Conservation (phyloP, 2,888 invertebrate species). For the Heliothis peltigera region DNA sequence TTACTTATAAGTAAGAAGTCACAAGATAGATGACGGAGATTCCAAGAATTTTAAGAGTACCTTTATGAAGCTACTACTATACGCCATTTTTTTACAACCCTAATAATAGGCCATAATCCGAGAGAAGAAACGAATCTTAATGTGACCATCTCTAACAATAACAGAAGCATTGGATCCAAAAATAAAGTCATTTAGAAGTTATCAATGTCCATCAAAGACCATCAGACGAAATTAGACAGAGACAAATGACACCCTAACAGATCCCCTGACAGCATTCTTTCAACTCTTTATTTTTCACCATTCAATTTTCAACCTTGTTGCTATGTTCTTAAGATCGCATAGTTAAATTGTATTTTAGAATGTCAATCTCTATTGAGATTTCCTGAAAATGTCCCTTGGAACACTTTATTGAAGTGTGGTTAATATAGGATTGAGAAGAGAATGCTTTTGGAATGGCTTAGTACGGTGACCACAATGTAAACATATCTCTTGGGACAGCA, state of each 20-base stretch:
- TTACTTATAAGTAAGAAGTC: not conserved
- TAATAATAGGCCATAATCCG: constrained; percentile 14
- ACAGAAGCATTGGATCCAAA: constrained; percentile 60
- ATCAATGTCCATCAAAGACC: constrained; percentile 72
- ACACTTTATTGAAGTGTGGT: constrained; percentile 54
- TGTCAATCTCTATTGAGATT: constrained; percentile 57
- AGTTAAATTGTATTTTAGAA: constrained; percentile 28
- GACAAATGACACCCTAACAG: constrained; percentile 62
- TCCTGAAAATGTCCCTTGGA: constrained; percentile 40
- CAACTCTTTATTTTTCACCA: constrained; percentile 28
- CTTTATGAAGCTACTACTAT: not conserved
- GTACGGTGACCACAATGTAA: constrained; percentile 27
- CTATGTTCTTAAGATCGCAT: not conserved
- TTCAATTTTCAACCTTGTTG: constrained; percentile 36
- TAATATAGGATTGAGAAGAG: constrained; percentile 45
- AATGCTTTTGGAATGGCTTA: constrained; percentile 41
- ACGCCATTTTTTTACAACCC: constrained; percentile 22
- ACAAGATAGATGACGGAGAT: not conserved
- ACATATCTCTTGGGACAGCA: not conserved
- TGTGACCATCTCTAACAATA: constrained; percentile 49
- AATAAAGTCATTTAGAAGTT: constrained; percentile 67
- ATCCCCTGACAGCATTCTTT: constrained; percentile 73
- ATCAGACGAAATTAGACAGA: constrained; percentile 74
- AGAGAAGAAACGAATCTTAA: constrained; percentile 60
- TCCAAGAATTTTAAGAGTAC: constrained; percentile 4